phyloP scores from a whole-genome alignment of 2,797 vertebrate species.

The Microhierax caerulescens region DNA sequence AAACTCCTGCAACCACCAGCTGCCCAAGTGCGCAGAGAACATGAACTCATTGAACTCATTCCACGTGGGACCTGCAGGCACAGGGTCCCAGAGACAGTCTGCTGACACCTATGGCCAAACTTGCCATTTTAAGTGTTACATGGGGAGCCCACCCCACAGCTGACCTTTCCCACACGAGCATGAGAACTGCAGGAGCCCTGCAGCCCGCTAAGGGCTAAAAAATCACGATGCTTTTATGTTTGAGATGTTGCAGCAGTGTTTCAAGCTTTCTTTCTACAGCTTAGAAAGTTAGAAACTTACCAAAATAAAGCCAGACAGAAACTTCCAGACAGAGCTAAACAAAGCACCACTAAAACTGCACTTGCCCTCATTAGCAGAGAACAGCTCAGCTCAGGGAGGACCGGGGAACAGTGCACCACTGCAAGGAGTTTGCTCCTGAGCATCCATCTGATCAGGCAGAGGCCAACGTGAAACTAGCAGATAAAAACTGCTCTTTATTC shows the following conservation, averaged over 20 bases:
- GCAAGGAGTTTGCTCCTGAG: not conserved
- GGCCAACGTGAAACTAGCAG: not conserved
- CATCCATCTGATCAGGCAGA: not conserved
- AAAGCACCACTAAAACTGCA: not conserved
- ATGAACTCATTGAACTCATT: not conserved
- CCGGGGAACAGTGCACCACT: not conserved
- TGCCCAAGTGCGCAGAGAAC: not conserved
- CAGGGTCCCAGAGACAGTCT: not conserved
- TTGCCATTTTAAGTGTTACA: not conserved
- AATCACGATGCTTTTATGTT: not conserved
- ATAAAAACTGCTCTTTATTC: not conserved
- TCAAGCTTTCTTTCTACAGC: not conserved
- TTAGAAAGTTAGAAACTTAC: not conserved
- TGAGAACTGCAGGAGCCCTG: not conserved
- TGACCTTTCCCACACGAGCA: accelerated
- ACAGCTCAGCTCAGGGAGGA: not conserved
- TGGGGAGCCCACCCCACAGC: not conserved
- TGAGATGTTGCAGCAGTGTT: not conserved
- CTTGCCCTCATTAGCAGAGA: not conserved
- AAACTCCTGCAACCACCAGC: not conserved
- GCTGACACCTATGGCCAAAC: not conserved
- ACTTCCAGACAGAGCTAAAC: not conserved
- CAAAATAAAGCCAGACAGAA: not conserved
- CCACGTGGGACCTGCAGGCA: not conserved
- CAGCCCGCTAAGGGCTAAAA: not conserved